phyloP scores from a whole-genome alignment of 2,797 vertebrate species.

The Peromyscus eremicus region DNA sequence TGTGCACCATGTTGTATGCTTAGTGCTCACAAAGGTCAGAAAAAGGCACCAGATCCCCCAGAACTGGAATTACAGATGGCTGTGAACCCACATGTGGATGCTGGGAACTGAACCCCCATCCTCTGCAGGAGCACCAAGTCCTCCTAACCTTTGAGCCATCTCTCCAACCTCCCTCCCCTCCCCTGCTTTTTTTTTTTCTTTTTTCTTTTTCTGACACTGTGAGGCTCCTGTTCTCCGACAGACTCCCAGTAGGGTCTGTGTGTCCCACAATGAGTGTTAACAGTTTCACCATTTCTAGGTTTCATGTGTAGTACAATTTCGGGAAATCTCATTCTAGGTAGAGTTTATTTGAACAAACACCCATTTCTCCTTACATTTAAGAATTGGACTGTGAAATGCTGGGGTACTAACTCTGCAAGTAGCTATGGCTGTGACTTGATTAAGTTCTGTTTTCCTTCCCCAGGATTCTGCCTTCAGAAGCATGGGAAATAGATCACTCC shows the following conservation, averaged over 20 bases:
- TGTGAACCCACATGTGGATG: not conserved
- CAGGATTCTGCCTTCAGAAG: constrained; percentile 76
- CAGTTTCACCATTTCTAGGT: not conserved
- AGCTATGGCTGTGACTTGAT: constrained; percentile 27
- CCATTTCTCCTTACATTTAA: constrained; percentile 33
- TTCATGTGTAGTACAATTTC: constrained; percentile 30
- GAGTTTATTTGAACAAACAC: not conserved
- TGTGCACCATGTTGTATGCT: not conserved
- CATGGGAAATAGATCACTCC: constrained; percentile 53
- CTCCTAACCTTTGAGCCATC: not conserved
- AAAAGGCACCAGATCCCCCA: not conserved
- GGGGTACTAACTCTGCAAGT: constrained; percentile 45
- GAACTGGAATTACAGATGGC: not conserved
- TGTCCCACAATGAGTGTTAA: not conserved
- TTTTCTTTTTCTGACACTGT: not conserved
- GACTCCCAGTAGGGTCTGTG: not conserved
- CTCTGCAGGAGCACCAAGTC: not conserved
- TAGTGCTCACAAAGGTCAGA: not conserved
- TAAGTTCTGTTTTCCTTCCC: constrained; percentile 73
- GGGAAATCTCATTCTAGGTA: constrained; percentile 38
- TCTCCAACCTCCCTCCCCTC: not conserved
- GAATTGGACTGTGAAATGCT: constrained; percentile 58
- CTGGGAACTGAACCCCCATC: not conserved
- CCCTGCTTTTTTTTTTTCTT: too few relatives aligned
- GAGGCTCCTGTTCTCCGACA: not conserved